A percentile compares a stretch with the other conserved stretches of the same genome.
Evolutionary conservation across 2,888 invertebrate genomes (phyloP).

Genomic region (Pachliopta kotzebuea): DNA sequence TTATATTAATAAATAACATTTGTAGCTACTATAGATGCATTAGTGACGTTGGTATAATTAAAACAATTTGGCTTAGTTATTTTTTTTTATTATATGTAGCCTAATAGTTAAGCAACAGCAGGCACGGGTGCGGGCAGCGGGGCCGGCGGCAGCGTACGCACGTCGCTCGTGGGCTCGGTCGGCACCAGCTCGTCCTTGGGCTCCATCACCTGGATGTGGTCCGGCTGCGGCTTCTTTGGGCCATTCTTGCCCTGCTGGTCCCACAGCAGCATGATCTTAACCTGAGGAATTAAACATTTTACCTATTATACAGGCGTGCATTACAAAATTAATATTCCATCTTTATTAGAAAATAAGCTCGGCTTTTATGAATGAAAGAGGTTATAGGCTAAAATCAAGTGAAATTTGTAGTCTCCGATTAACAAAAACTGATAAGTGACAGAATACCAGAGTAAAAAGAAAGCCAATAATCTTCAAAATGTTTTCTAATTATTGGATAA

Average conservation of each 20-base stretch:
- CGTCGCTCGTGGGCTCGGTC: constrained; percentile 86
- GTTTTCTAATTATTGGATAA: too few relatives aligned
- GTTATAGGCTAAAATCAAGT: too few relatives aligned
- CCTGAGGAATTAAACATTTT: constrained; percentile 68
- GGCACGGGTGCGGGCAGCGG: constrained; percentile 68
- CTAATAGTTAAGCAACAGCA: constrained; percentile 60
- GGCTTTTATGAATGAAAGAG: too few relatives aligned
- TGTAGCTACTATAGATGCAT: too few relatives aligned
- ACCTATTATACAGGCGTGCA: too few relatives aligned
- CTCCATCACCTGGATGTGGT: constrained; percentile 97
- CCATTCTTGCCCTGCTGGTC: constrained; percentile 98
- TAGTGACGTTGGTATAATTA: neutral
- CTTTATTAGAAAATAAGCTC: too few relatives aligned
- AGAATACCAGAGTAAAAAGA: too few relatives aligned
- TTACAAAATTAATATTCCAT: too few relatives aligned
- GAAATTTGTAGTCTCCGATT: too few relatives aligned
- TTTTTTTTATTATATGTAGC: constrained; percentile 44
- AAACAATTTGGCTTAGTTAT: constrained; percentile 13
- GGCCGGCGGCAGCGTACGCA: constrained; percentile 84
- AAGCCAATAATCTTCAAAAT: too few relatives aligned
- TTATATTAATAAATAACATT: too few relatives aligned
- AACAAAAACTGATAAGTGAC: too few relatives aligned
- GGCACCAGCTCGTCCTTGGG: constrained; percentile 96
- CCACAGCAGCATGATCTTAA: constrained; percentile 99
- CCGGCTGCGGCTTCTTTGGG: constrained; percentile 98